A percentile compares a stretch with the other conserved stretches of the same genome.
phyloP scores from a whole-genome alignment of 1,140 invertebrate genomes.

The Drosophila serrata region DNA sequence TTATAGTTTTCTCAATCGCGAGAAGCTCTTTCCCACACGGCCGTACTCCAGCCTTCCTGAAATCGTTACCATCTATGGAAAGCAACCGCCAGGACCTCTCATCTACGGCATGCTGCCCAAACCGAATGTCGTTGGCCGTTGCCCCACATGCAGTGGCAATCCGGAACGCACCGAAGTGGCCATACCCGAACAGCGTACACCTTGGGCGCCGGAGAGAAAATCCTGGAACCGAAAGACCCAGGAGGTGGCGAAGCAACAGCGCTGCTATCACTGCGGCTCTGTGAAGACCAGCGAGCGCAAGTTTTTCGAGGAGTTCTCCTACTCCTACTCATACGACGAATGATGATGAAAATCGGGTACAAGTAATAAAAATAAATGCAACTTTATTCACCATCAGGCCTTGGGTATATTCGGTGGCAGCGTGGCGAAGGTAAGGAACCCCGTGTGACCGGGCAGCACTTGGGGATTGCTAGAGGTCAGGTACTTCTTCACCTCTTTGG shows the following conservation, averaged over 20 bases:
- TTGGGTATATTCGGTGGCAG: conserved; percentile 88
- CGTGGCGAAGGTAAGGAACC: conserved; percentile 96
- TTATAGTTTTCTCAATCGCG: conserved; percentile 84
- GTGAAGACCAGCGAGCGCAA: conserved; percentile 56
- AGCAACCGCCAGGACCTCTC: conserved; percentile 53
- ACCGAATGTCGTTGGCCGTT: conserved; percentile 56
- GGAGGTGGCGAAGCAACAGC: conserved; percentile 33
- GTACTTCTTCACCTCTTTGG: conserved; percentile 87
- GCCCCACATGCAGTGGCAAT: conserved; percentile 78
- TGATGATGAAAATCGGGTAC: conserved; percentile 30
- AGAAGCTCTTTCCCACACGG: conserved; percentile 79
- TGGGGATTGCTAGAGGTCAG: conserved; percentile 89
- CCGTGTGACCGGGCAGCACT: conserved; percentile 95
- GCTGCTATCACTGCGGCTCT: conserved; percentile 71
- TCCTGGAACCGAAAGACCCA: conserved; percentile 69
- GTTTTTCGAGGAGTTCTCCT: conserved; percentile 58
- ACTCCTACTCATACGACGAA: conserved; percentile 61
- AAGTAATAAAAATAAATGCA: conserved; percentile 41
- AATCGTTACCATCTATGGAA: conserved; percentile 73
- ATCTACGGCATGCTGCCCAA: conserved; percentile 66
- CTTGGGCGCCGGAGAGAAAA: conserved; percentile 85
- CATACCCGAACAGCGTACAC: conserved; percentile 85
- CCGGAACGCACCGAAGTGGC: conserved; percentile 73
- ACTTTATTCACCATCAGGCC: conserved; percentile 47
- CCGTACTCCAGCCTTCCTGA: conserved; percentile 72